Base-by-base conservation (phyloP, 2,113 vertebrate species). In the Sceloporus tristichus region DNA sequence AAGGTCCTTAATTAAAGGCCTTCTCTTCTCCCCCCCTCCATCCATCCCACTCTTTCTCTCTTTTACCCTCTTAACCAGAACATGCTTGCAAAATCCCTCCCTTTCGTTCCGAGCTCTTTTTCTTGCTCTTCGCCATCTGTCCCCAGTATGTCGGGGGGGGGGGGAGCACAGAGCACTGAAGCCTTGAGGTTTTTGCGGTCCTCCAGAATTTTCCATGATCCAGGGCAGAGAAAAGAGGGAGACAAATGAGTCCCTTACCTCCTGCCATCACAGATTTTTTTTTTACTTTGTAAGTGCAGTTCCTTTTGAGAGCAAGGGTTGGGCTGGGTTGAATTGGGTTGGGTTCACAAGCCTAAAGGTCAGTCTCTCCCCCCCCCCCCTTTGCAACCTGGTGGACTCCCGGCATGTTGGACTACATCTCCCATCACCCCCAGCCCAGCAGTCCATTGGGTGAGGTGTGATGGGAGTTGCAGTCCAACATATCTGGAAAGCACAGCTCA, bases 1-100 rank as follows among this genome's bases (percentile, higher is more conserved):
- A 87, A 92, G 90, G 76, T 76, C 90, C 91, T 89, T 96, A 96
- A 96, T 96, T 96, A 96, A 96, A 96, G 96, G 90, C 95, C 23
- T 90, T 42, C 92, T 94, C 86, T 90, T 90, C 9, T 92, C 91
- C 87, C 88, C 34, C 75, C 86, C 84, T 89, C 90, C 90, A 82
- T 82, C 85, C 88, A 87, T 25, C 77, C 5, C 16, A 9, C 27
- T 10, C 8, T 10, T 19, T 53, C 16, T 4, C 4, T 34, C 23
- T 40, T 38, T 25, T 59, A 76, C 62, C n/a, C 89, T 85, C 65
- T 77, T 89, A 92, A 92, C 84, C 85, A 90, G 85, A 89, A 85
- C 86, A 0, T 0, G 76, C 85, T 86, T 92, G 87, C 92, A 84
- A 40, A 83, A 53, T 9, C 65, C 79, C 62, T 59, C 38, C 23